Evolutionary conservation across 2,888 invertebrate genomes (phyloP).

Genomic region (Catocala sponsa): DNA sequence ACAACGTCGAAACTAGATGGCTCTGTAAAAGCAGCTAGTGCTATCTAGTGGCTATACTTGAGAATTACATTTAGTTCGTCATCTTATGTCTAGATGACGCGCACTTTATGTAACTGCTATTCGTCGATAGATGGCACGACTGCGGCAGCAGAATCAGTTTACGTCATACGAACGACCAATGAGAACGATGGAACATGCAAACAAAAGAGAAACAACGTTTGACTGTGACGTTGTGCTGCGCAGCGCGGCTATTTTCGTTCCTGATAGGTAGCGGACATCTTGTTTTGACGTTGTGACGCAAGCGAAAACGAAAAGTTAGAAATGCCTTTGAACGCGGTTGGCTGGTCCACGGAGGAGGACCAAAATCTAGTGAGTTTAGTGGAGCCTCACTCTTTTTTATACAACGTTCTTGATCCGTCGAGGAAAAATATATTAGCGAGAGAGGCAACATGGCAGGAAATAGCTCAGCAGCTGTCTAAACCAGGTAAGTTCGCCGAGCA

Average conservation of each 20-base stretch:
- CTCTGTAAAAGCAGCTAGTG: constrained; percentile 2
- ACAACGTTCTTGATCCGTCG: constrained; percentile 75
- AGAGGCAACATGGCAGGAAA: constrained; percentile 80
- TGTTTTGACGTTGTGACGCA: constrained; percentile 69
- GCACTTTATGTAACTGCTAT: constrained; percentile 7
- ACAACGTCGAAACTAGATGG: too few species aligned
- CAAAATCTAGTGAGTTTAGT: constrained; percentile 78
- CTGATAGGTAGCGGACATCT: constrained; percentile 84
- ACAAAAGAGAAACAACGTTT: constrained; percentile 53
- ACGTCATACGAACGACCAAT: constrained; percentile 62
- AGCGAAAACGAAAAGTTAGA: constrained; percentile 57
- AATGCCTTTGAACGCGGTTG: constrained; percentile 81
- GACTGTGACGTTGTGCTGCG: constrained; percentile 79
- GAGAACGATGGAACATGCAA: constrained; percentile 49
- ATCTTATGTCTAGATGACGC: constrained; percentile 9
- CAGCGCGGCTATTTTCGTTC: constrained; percentile 79
- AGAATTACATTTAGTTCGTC: constrained; percentile 1
- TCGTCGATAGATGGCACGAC: constrained; percentile 47
- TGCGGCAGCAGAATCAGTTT: background rate
- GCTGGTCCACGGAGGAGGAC: constrained; percentile 79
- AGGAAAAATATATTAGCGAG: constrained; percentile 79
- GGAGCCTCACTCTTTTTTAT: constrained; percentile 75
- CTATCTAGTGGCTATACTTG: constrained; percentile 40
- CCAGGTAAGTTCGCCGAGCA: constrained; percentile 67
- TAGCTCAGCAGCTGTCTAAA: constrained; percentile 73